Evolutionary conservation across 2,888 invertebrate species (phyloP).

Genomic region (Anthrax anthrax): DNA sequence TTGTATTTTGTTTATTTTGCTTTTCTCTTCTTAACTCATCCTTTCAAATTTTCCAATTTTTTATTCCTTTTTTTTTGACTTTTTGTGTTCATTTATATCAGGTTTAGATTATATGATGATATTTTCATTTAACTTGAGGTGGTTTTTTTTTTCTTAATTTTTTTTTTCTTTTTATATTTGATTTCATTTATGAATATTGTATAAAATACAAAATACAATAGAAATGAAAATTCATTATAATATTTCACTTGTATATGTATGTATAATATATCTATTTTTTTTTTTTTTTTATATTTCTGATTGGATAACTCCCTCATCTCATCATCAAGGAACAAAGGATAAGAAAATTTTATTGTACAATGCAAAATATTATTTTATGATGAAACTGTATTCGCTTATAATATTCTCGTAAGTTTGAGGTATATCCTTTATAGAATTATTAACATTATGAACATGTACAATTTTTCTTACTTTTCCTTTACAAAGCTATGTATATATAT

Average conservation of each 20-base stretch:
- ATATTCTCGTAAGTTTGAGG: too few relatives aligned
- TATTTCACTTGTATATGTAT: constrained; percentile 14
- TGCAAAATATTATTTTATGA: too few relatives aligned
- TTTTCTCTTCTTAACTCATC: not conserved
- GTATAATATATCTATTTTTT: too few relatives aligned
- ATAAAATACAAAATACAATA: constrained; percentile 12
- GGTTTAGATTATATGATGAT: not conserved
- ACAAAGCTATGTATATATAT: too few relatives aligned
- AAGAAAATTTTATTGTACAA: not conserved
- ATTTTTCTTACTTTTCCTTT: too few relatives aligned
- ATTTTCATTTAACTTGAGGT: not conserved
- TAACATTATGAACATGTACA: too few relatives aligned
- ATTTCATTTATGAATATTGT: not conserved
- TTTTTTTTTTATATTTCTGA: constrained; percentile 15
- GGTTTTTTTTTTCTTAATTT: too few relatives aligned
- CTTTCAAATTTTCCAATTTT: not conserved
- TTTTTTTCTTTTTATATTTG: too few relatives aligned
- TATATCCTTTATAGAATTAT: too few relatives aligned
- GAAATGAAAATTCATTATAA: constrained; percentile 15
- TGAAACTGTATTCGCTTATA: too few relatives aligned
- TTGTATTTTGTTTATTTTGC: not conserved
- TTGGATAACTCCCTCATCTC: constrained; percentile 13
- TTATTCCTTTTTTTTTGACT: not conserved
- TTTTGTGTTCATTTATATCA: not conserved
- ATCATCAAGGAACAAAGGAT: not conserved